Conservation (phyloP, 2,797 vertebrate genomes). For the Danio choprae region DNA sequence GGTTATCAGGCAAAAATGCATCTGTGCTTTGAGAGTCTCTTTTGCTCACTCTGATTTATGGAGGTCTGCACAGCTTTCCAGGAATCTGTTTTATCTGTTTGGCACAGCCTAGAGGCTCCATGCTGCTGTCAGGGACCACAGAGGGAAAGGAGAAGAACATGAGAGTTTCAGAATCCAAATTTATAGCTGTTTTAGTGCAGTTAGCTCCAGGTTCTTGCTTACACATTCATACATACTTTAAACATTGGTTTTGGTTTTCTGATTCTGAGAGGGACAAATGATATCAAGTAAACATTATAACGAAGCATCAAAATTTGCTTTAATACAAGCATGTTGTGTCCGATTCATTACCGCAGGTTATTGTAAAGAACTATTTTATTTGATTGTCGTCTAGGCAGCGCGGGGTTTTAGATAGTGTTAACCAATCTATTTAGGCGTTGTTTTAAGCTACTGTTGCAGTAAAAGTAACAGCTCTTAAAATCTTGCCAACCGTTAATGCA, state of each 20-base stretch:
- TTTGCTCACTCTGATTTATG: conserved; percentile 59
- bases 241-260: background rate
- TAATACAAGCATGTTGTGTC: background rate
- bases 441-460: background rate
- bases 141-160: conserved; percentile 24
- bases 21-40: conserved; percentile 26
- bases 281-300: background rate
- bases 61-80: conserved; percentile 54
- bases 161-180: conserved; percentile 29
- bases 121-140: conserved; percentile 57
- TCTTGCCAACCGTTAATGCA: background rate
- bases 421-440: background rate
- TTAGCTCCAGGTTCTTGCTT: conserved; percentile 13
- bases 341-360: background rate
- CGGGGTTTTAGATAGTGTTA: background rate
- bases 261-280: background rate
- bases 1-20: conserved; percentile 33
- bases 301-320: background rate
- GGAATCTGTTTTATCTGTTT: conserved; percentile 66
- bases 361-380: background rate
- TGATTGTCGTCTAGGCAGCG: background rate
- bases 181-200: conserved; percentile 17
- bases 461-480: background rate
- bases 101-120: conserved; percentile 57
- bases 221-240: background rate